Evolutionary conservation across 2,888 invertebrate species (phyloP).

Genomic region (Apodemia zela): DNA sequence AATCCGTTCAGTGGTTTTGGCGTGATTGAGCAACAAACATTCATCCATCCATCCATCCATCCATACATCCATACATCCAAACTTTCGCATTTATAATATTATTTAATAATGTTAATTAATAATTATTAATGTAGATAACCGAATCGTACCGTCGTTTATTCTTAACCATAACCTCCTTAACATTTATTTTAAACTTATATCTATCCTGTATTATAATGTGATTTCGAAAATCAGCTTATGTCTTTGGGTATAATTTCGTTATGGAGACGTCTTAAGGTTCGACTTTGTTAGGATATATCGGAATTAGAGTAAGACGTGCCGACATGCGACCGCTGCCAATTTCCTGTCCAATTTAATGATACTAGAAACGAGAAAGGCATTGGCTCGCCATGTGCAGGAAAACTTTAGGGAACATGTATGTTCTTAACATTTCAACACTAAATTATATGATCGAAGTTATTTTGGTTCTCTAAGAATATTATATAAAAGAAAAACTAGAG

Average conservation of each 20-base stretch:
- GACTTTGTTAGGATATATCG: slow-evolving; percentile 23
- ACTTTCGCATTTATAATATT: no score
- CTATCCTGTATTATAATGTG: background rate
- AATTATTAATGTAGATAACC: no score
- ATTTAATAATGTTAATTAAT: no score
- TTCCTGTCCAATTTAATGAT: slow-evolving; percentile 26
- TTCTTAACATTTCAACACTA: background rate
- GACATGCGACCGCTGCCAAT: slow-evolving; percentile 25
- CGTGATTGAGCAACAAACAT: no score
- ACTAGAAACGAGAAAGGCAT: slow-evolving; percentile 6
- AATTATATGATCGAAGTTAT: background rate
- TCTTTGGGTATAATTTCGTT: background rate
- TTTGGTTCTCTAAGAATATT: background rate
- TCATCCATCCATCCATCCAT: no score
- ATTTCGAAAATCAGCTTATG: background rate
- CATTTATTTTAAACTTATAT: no score
- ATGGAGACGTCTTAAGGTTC: slow-evolving; percentile 24
- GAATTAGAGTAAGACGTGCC: slow-evolving; percentile 17
- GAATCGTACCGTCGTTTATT: no score
- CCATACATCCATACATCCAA: no score
- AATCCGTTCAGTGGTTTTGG: no score
- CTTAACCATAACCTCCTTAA: no score
- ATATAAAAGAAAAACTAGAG: no score
- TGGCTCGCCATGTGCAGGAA: background rate
- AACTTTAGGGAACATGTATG: slow-evolving; percentile 1